Evolutionary conservation across 1,140 invertebrate species (phyloP).

Genomic region (Diplogasteroides magnus): DNA sequence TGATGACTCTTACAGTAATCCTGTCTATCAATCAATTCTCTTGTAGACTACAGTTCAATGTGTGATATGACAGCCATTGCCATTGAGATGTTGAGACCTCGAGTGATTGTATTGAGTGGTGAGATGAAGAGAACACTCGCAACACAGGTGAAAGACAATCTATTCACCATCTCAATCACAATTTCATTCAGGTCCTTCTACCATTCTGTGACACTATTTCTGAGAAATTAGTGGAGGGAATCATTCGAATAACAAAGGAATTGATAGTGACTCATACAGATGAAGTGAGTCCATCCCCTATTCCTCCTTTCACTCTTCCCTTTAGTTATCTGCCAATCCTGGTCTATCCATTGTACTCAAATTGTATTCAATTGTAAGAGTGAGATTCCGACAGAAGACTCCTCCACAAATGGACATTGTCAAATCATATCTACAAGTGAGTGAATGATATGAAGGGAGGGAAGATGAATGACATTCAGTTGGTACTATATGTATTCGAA

Average conservation of each 20-base stretch:
- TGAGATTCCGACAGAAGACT: not conserved
- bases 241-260: not conserved
- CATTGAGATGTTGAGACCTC: not conserved
- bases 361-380: not conserved
- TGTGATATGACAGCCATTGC: not conserved
- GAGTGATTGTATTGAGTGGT: not conserved
- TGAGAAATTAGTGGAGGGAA: not conserved
- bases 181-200: not conserved
- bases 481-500: conserved; percentile 16
- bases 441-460: no score
- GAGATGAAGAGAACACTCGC: not conserved
- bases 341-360: not conserved
- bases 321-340: not conserved
- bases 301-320: no score
- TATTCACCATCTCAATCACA: not conserved
- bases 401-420: not conserved
- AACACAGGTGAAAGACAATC: not conserved
- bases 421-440: not conserved
- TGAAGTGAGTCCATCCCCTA: not conserved
- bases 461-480: no score
- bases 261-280: not conserved
- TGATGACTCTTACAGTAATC: not conserved
- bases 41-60: no score
- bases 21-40: no score
- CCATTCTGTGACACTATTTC: not conserved